phyloP scores from a whole-genome alignment of 2,797 vertebrate species.

The Vultur gryphus region DNA sequence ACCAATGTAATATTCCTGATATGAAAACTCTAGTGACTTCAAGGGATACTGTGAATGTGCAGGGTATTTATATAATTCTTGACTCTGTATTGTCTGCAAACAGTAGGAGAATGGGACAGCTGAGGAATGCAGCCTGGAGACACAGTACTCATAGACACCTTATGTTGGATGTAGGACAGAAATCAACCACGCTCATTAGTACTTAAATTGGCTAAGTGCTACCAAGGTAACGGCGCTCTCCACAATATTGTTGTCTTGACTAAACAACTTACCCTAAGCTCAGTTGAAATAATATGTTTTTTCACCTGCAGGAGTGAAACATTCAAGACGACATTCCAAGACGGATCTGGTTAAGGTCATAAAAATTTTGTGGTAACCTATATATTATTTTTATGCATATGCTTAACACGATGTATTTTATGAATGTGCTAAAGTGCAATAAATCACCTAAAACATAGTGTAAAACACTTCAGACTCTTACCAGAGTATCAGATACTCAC shows the following conservation, averaged over 20 bases:
- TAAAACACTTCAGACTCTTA: constrained; percentile 33
- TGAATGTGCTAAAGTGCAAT: constrained; percentile 57
- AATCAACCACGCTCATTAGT: not conserved
- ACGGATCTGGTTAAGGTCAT: constrained; percentile 65
- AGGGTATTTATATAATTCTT: not conserved
- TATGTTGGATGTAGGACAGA: not conserved
- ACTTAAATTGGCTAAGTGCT: constrained; percentile 3
- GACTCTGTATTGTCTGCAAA: not conserved
- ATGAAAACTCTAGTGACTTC: not conserved
- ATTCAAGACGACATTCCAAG: constrained; percentile 63
- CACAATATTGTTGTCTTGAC: constrained; percentile 54
- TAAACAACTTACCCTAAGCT: constrained; percentile 9
- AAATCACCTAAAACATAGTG: constrained; percentile 62
- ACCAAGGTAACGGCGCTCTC: constrained; percentile 44
- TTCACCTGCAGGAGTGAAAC: constrained; percentile 74
- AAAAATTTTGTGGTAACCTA: constrained; percentile 69
- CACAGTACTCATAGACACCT: not conserved
- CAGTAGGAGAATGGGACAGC: not conserved
- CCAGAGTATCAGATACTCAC: not conserved
- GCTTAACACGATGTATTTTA: constrained; percentile 71
- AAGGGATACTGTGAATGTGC: fast-evolving
- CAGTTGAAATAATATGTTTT: constrained; percentile 68
- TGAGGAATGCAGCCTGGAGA: not conserved
- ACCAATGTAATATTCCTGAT: fast-evolving
- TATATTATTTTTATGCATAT: constrained; percentile 76